Evolutionary conservation across 1,140 invertebrate genomes (phyloP).

Genomic region (Cataglyphis hispanica): DNA sequence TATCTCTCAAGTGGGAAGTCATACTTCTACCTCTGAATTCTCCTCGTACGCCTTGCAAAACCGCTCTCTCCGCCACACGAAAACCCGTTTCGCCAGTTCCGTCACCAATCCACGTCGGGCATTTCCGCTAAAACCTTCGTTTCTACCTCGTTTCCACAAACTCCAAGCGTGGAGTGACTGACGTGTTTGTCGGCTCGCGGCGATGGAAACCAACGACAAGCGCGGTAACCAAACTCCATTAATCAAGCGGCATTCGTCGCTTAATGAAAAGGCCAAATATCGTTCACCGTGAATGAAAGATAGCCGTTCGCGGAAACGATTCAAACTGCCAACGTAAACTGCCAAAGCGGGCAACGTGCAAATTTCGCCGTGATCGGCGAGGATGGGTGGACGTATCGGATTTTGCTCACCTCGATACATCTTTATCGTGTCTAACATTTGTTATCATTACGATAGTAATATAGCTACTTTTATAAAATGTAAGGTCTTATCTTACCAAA

Average conservation of each 20-base stretch:
- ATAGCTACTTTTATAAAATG: background rate
- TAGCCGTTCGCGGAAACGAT: slow-evolving; percentile 53
- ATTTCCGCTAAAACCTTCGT: slow-evolving; percentile 61
- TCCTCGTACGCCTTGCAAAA: slow-evolving; percentile 18
- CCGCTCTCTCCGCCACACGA: slow-evolving; percentile 9
- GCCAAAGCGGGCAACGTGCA: slow-evolving; percentile 53
- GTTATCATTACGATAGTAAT: background rate
- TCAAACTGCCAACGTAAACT: slow-evolving; percentile 59
- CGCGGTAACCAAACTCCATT: slow-evolving; percentile 73
- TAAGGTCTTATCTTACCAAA: too few species aligned
- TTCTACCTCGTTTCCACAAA: slow-evolving; percentile 68
- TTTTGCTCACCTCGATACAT: slow-evolving; percentile 1
- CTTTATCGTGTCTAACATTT: background rate
- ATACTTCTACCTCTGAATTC: background rate
- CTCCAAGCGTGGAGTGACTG: slow-evolving; percentile 61
- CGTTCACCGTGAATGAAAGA: slow-evolving; percentile 64
- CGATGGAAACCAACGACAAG: slow-evolving; percentile 68
- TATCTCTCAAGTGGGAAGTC: background rate
- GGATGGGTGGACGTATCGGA: slow-evolving; percentile 4
- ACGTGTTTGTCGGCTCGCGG: slow-evolving; percentile 67
- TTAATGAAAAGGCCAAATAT: slow-evolving; percentile 76
- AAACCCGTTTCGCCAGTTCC: slow-evolving; percentile 49
- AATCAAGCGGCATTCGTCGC: slow-evolving; percentile 73
- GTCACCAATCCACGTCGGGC: slow-evolving; percentile 56
- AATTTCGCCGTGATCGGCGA: slow-evolving; percentile 38